Conservation (phyloP, 2,888 invertebrate species). For the Ophonus ardosiacus region DNA sequence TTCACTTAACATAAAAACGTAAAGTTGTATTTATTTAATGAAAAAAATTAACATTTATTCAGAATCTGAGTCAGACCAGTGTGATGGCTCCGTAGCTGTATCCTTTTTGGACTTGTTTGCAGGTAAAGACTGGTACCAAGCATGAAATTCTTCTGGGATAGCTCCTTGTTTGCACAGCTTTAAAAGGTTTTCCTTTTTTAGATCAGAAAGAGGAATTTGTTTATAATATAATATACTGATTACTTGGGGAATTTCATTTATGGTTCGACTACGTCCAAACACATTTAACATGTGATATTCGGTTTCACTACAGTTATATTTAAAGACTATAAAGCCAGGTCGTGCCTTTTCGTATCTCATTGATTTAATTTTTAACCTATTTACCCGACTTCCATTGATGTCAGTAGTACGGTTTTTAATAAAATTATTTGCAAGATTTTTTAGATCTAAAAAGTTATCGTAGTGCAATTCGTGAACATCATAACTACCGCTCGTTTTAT, state of each 20-base stretch:
- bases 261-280: neutral
- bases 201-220: neutral
- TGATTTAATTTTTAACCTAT: too few species aligned
- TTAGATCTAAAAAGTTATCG: too few species aligned
- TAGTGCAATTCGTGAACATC: too few species aligned
- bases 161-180: neutral
- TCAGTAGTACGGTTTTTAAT: too few species aligned
- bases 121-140: constrained; percentile 9
- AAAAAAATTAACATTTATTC: neutral
- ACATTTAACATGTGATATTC: constrained; percentile 14
- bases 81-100: neutral
- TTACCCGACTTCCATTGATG: too few species aligned
- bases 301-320: too few species aligned
- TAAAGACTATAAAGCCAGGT: too few species aligned
- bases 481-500: too few species aligned
- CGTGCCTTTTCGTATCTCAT: too few species aligned
- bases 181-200: neutral
- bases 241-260: neutral
- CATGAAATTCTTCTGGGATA: neutral
- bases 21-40: neutral
- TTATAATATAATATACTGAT: neutral
- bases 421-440: too few species aligned
- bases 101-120: constrained; percentile 1
- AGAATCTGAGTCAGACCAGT: constrained; percentile 13
- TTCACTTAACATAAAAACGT: neutral